These are phyloP conservation scores for Pseudomyrmex gracilis DNA, from an alignment of 1,140 invertebrate species.

Conservation along the genomic window DNA sequence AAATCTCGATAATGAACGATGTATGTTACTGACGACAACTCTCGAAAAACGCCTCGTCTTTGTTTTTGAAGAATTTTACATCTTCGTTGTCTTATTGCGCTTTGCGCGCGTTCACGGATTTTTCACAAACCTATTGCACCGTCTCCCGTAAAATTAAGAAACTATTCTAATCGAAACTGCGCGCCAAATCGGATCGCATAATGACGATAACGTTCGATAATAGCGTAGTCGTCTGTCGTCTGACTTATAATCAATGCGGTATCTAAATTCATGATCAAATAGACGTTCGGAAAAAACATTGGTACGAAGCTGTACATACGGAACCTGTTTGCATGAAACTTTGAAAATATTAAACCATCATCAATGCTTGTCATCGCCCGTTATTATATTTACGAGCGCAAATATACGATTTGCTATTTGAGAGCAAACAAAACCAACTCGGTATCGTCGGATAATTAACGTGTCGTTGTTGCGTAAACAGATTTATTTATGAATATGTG, in stretches of 20 bases:
- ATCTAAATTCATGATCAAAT: constrained; percentile 41
- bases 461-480: constrained; percentile 45
- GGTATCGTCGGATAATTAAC: constrained; percentile 47
- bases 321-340: constrained; percentile 39
- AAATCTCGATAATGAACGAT: constrained; percentile 36
- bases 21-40: constrained; percentile 12
- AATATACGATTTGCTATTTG: constrained; percentile 18
- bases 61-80: not conserved
- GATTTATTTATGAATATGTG: constrained; percentile 39
- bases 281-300: constrained; percentile 28
- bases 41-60: not conserved
- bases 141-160: constrained; percentile 30
- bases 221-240: constrained; percentile 18
- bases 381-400: constrained; percentile 39
- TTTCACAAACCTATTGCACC: constrained; percentile 8
- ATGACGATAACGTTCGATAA: constrained; percentile 46
- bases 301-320: not conserved
- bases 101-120: not conserved
- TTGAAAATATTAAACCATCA: not conserved
- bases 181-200: not conserved
- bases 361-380: not conserved
- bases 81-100: constrained; percentile 4
- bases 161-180: not conserved
- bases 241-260: constrained; percentile 24
- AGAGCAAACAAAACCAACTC: constrained; percentile 19